phyloP scores from a whole-genome alignment of 2,888 invertebrate genomes.

The Nomada ferruginata region DNA sequence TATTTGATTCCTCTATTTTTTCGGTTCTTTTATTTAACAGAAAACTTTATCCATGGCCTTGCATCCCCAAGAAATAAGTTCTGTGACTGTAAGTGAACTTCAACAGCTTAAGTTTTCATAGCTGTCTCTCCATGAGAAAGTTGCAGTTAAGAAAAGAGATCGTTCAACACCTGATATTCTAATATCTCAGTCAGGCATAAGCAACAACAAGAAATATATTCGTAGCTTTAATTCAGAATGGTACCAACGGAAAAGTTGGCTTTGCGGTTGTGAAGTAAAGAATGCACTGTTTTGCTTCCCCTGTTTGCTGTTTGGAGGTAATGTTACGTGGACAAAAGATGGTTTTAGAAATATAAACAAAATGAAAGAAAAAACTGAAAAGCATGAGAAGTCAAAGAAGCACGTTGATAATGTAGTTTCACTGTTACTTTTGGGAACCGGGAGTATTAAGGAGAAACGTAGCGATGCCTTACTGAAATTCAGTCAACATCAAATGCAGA shows the following conservation, averaged over 20 bases:
- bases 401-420: neutral
- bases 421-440: neutral
- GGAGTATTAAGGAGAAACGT: neutral
- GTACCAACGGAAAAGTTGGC: constrained; percentile 1
- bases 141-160: neutral
- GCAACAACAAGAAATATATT: neutral
- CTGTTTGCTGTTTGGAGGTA: neutral
- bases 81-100: neutral
- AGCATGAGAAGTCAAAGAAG: neutral
- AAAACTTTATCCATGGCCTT: neutral
- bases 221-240: neutral
- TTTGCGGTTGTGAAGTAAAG: neutral
- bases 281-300: neutral
- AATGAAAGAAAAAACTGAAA: neutral
- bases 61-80: neutral
- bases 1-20: neutral
- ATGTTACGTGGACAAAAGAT: neutral
- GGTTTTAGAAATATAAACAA: neutral
- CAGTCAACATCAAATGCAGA: neutral
- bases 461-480: neutral
- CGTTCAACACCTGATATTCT: neutral
- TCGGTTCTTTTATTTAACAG: neutral
- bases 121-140: neutral
- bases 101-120: neutral
- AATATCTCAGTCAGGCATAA: neutral